Conservation (phyloP, 2,888 invertebrate genomes). For the Acrocera orbiculus region DNA sequence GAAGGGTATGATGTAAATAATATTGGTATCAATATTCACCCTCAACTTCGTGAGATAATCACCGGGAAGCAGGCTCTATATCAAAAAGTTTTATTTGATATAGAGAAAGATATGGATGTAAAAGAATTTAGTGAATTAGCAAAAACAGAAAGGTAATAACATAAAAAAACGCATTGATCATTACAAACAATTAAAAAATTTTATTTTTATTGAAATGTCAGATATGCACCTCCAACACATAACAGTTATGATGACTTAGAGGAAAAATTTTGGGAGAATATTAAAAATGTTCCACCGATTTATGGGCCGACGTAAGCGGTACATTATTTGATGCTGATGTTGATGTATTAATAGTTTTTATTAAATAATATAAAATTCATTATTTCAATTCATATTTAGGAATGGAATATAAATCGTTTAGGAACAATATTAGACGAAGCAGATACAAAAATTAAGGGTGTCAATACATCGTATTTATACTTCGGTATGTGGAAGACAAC, state of each 20-base stretch:
- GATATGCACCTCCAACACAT: constrained; percentile 52
- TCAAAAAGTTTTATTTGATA: constrained; percentile 86
- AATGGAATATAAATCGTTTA: constrained; percentile 86
- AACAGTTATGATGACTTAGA: constrained; percentile 76
- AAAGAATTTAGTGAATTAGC: constrained; percentile 78
- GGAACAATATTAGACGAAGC: constrained; percentile 93
- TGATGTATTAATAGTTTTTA: too few relatives aligned
- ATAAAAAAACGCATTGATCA: too few relatives aligned
- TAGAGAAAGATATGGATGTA: constrained; percentile 84
- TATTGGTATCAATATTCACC: constrained; percentile 70
- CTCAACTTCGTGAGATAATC: constrained; percentile 86
- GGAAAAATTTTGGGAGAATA: constrained; percentile 95
- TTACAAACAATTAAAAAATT: too few relatives aligned
- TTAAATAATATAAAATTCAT: too few relatives aligned
- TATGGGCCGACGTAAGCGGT: constrained; percentile 99
- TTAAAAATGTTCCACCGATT: constrained; percentile 87
- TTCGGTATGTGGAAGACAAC: constrained; percentile 99
- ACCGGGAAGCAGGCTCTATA: constrained; percentile 89
- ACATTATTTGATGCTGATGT: constrained; percentile 78
- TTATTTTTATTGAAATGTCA: too few relatives aligned
- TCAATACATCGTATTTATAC: constrained; percentile 96
- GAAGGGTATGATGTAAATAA: constrained; percentile 67
- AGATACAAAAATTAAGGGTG: constrained; percentile 89
- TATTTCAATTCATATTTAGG: constrained; percentile 20
- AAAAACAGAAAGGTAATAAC: constrained; percentile 47